Evolutionary conservation across 2,888 invertebrate genomes (phyloP).

Genomic region (Sarcophaga caerulescens): DNA sequence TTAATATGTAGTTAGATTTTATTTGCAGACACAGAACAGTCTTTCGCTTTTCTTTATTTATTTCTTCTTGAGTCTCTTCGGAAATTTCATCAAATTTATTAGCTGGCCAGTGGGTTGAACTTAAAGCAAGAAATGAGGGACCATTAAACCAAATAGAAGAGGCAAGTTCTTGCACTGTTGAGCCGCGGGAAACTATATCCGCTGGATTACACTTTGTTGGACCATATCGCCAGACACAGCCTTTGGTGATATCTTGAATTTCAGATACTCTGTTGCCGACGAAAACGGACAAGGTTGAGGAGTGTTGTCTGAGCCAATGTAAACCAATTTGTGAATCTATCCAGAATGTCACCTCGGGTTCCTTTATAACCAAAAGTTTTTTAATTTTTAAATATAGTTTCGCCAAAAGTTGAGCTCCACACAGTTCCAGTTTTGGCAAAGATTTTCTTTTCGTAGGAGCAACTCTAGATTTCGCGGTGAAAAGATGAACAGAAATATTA

Average conservation of each 20-base stretch:
- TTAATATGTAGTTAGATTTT: not conserved
- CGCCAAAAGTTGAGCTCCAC: constrained; percentile 47
- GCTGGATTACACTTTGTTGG: constrained; percentile 60
- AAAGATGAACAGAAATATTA: constrained; percentile 4
- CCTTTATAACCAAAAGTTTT: not conserved
- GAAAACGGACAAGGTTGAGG: constrained; percentile 61
- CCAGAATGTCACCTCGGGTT: constrained; percentile 31
- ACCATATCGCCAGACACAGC: constrained; percentile 57
- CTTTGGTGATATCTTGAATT: constrained; percentile 53
- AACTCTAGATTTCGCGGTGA: constrained; percentile 50
- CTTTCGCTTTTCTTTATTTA: constrained; percentile 50
- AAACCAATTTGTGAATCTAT: constrained; percentile 67
- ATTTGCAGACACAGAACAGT: not conserved
- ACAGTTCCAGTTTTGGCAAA: constrained; percentile 58
- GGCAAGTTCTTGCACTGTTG: constrained; percentile 18
- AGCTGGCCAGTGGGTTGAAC: too few relatives aligned
- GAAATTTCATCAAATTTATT: not conserved
- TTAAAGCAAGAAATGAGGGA: not conserved
- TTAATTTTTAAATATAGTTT: constrained; percentile 32
- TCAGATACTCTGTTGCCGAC: constrained; percentile 65
- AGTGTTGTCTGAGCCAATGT: constrained; percentile 62
- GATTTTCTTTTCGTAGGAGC: constrained; percentile 57
- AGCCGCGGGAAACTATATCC: constrained; percentile 3
- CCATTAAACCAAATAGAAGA: constrained; percentile 53
- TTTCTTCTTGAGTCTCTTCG: constrained; percentile 23